Base-by-base conservation (phyloP, 2,888 invertebrate species). In the Agrochola litura region DNA sequence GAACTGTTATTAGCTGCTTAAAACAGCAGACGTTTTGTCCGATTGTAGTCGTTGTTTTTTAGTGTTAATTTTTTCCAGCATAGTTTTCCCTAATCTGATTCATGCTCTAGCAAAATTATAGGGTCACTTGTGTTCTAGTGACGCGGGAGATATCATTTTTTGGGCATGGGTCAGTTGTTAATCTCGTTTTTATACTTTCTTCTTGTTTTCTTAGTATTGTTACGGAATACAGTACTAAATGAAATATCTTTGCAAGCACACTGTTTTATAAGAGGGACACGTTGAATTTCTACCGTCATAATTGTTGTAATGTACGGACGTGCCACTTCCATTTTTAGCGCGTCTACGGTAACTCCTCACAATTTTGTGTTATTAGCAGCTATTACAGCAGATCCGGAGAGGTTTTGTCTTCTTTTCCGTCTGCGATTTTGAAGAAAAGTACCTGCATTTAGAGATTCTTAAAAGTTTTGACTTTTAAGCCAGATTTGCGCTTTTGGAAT, bases 1-100 rank as follows among this genome's bases (percentile, higher is more conserved):
- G 65, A 61, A 72, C 72, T 58, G 58, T 43, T 75, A 75, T 82
- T 65, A 78, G 8, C 37, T 41, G 67, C 16, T 66, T 74, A 22
- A 52, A 49, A 46, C 19, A 6, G 19, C 16, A 60, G 16, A 61
- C 19, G 30, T 30, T 22, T 63, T 22, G 6, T 63, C 19, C 37
- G 63, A 22, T 37, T 63, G 22, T 14, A 14, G 6, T 37, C n/a
- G 0, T 22, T 37, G 12, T 37, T 61, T 63, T 22, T 6, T 63
- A 12, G 37, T 22, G 3, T 63, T 37, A 6, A 37, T 22, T 22
- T 22, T 22, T 22, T 12, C 2, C 6, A 63, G 22, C 37, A 22
- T 61, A 6, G 19, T 19, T 61, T 61, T 30, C 10, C 61, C 6
- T 10, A 61, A 37, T 37, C 61, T 37, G 61, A 61, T 61, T 1